These are phyloP conservation scores for Agrotis ipsilon DNA, from an alignment of 2,888 invertebrate species.

Conservation along the genomic window DNA sequence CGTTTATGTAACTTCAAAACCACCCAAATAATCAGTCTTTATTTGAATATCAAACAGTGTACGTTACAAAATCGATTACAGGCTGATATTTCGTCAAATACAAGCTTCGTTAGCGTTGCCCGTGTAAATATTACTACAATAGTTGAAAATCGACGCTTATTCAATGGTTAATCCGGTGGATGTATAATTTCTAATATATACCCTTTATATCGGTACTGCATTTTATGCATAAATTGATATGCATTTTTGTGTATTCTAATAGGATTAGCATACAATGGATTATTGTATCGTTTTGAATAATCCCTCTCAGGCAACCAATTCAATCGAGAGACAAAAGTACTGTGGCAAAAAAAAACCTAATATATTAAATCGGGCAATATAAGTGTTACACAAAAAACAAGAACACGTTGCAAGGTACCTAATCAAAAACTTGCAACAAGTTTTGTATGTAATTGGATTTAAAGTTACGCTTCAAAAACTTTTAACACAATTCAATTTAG, in stretches of 20 bases:
- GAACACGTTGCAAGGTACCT: background rate
- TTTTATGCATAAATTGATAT: background rate
- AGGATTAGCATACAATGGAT: too few relatives aligned
- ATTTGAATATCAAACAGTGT: background rate
- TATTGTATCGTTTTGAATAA: background rate
- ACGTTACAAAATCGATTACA: background rate
- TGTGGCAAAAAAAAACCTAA: background rate
- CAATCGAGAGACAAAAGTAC: background rate
- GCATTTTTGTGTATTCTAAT: background rate
- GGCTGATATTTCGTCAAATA: conserved; percentile 15
- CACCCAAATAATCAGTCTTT: background rate
- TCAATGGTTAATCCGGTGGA: background rate
- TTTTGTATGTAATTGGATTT: too few relatives aligned
- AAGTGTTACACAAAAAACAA: background rate
- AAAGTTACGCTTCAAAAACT: background rate
- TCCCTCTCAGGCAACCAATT: background rate
- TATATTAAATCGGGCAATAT: background rate
- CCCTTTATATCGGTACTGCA: background rate
- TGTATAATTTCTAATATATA: background rate
- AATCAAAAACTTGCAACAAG: background rate
- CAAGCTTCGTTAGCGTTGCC: conserved; percentile 18
- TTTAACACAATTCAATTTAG: conserved; percentile 3
- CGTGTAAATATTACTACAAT: conserved; percentile 5
- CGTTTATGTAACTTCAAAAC: background rate
- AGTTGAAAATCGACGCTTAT: conserved; percentile 4